Conservation (phyloP, 92 coral and sea anemone genomes). For the Palythoa caribaeorum region DNA sequence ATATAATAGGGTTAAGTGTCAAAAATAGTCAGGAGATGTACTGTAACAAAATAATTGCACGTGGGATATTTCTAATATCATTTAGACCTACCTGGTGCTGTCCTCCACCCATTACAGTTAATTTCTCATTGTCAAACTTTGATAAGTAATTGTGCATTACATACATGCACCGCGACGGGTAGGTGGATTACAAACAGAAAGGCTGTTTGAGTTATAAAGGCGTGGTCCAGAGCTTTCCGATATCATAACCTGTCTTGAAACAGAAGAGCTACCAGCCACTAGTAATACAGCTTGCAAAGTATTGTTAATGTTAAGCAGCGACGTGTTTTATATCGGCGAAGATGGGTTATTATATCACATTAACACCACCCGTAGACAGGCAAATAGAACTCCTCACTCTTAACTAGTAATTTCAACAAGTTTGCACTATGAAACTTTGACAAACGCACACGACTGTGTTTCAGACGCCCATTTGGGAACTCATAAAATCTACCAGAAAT, state of each 20-base stretch:
- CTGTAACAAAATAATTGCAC: too few species aligned
- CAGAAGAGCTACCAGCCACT: neutral
- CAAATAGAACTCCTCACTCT: conserved; percentile 22
- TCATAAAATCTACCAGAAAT: conserved; percentile 61
- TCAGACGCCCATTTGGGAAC: conserved; percentile 60
- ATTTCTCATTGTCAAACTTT: too few species aligned
- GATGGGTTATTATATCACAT: conserved; percentile 53
- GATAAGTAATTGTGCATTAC: too few species aligned
- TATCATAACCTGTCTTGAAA: conserved; percentile 34
- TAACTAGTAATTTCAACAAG: conserved; percentile 46
- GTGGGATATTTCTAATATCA: too few species aligned
- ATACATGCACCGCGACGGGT: neutral
- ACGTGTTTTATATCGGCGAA: conserved; percentile 21
- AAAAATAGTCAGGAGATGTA: too few species aligned
- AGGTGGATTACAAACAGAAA: conserved; percentile 13
- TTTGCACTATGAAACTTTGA: conserved; percentile 32
- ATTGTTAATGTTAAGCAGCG: conserved; percentile 6
- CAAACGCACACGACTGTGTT: conserved; percentile 51
- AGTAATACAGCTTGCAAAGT: conserved; percentile 25
- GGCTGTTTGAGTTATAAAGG: conserved; percentile 41
- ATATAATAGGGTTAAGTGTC: too few species aligned
- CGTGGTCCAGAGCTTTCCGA: conserved; percentile 50
- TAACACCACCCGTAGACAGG: conserved; percentile 13
- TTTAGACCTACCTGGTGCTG: too few species aligned
- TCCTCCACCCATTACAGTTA: too few species aligned